These are phyloP conservation scores for Drosophila longiperda DNA, from an alignment of 2,888 invertebrate species.

Conservation along the genomic window DNA sequence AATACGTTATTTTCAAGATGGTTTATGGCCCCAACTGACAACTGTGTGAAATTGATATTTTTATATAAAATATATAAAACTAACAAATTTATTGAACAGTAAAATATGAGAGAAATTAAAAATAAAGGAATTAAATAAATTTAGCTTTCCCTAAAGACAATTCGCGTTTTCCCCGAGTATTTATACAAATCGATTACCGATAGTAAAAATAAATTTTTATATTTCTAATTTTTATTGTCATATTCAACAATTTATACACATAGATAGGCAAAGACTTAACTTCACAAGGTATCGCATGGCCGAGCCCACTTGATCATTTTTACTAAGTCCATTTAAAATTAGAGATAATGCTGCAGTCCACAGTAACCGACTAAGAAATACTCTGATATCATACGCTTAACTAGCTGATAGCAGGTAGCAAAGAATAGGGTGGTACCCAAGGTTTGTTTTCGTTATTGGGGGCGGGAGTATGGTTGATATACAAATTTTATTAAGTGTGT, in stretches of 20 bases:
- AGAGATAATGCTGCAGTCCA: too few species aligned
- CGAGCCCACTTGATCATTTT: background rate
- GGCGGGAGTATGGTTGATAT: too few species aligned
- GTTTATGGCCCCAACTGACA: background rate
- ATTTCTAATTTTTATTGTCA: background rate
- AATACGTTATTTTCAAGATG: background rate
- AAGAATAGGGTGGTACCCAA: too few species aligned
- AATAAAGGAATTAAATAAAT: background rate
- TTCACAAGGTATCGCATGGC: background rate
- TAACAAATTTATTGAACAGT: background rate
- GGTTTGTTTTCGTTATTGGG: too few species aligned
- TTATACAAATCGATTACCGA: background rate
- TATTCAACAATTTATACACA: background rate
- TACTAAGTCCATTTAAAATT: background rate
- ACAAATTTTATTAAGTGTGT: too few species aligned
- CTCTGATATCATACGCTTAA: too few species aligned
- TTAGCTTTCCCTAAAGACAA: background rate
- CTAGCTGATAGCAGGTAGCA: too few species aligned
- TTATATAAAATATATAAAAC: too few species aligned
- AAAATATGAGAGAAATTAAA: background rate
- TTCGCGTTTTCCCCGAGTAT: background rate
- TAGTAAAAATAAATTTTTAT: background rate
- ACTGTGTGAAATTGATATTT: background rate
- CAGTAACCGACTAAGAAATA: too few species aligned
- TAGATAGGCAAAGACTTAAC: background rate